These are phyloP conservation scores for Stegana nigrithorax DNA, from an alignment of 2,888 invertebrate species.

Conservation along the genomic window DNA sequence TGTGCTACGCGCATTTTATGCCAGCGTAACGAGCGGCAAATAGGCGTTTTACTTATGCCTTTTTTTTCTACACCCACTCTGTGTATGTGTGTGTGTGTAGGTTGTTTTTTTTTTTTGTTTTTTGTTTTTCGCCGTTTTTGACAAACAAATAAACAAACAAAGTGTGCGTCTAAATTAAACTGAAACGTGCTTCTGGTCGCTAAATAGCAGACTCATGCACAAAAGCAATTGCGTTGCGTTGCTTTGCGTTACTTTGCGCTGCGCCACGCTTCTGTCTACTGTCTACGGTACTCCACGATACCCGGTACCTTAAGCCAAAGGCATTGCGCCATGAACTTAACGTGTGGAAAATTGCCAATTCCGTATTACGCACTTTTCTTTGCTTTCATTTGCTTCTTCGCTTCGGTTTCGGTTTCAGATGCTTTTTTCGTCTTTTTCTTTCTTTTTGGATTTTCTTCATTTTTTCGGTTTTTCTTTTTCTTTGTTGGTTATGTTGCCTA, in stretches of 20 bases:
- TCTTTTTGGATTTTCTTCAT: constrained; percentile 26
- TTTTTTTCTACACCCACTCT: neutral
- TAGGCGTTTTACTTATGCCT: neutral
- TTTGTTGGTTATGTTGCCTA: no score
- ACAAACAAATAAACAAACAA: neutral
- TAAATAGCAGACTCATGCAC: neutral
- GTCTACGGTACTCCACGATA: neutral
- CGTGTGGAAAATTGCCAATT: constrained; percentile 53
- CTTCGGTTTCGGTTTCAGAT: no score
- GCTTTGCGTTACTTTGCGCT: no score
- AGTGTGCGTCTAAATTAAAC: constrained; percentile 22
- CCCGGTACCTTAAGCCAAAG: no score
- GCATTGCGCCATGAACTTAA: constrained; percentile 33
- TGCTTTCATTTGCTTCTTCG: constrained; percentile 28
- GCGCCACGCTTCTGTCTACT: no score
- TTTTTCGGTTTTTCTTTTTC: constrained; percentile 6
- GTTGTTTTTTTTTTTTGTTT: no score
- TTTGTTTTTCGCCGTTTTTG: neutral
- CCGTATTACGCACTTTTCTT: constrained; percentile 31
- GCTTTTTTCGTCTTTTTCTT: no score
- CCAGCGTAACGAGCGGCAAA: neutral
- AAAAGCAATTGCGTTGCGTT: no score
- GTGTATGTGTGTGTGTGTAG: no score
- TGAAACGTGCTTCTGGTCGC: constrained; percentile 24
- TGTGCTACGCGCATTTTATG: no score